A percentile compares a stretch with the other conserved stretches of the same genome.
phyloP scores from a whole-genome alignment of 2,113 vertebrate species.

The Cyphomyrus discorhynchus region DNA sequence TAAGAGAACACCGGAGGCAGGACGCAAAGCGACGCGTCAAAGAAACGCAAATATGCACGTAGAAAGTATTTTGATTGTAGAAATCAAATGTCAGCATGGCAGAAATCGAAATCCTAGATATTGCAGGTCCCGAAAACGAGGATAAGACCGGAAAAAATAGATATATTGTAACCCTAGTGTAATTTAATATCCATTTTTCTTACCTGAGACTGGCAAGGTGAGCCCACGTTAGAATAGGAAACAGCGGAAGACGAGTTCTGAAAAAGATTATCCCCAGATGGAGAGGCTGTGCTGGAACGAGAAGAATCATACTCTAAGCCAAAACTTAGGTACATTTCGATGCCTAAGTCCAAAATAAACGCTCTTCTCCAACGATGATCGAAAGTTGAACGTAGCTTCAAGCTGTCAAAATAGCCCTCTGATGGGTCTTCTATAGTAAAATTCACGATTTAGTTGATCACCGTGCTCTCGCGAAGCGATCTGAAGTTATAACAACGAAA shows the following conservation, averaged over 20 bases:
- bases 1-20: neutral
- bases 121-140: neutral
- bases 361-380: conserved; percentile 20
- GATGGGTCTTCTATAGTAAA: neutral
- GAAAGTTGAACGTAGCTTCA: neutral
- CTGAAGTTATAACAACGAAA: neutral
- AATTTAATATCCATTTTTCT: conserved; percentile 27
- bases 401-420: neutral
- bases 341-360: conserved; percentile 7
- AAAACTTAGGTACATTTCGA: conserved; percentile 80
- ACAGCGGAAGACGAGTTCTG: conserved; percentile 76
- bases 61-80: neutral
- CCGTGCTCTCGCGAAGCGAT: neutral
- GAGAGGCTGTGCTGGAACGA: conserved; percentile 90
- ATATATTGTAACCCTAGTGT: neutral
- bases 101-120: neutral
- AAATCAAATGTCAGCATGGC: neutral
- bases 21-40: neutral
- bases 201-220: conserved; percentile 77
- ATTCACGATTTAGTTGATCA: neutral
- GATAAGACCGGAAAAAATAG: neutral
- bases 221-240: conserved; percentile 82
- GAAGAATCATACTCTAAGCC: conserved; percentile 80
- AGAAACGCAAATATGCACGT: neutral
- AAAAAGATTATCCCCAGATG: conserved; percentile 70